Base-by-base conservation (phyloP, 2,113 vertebrate genomes). In the Perccottus glenii region DNA sequence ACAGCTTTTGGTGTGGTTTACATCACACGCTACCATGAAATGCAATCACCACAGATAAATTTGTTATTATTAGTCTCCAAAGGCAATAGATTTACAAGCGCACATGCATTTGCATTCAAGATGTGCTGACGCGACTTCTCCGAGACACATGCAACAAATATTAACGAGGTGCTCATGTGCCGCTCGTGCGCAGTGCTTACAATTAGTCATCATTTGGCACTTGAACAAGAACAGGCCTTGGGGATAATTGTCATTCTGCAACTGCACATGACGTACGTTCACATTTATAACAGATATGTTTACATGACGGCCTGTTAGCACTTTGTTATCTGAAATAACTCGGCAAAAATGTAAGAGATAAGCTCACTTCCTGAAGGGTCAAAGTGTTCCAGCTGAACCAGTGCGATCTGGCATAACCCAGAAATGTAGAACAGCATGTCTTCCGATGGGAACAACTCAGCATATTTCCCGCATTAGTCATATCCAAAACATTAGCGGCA, bases 1-100 rank as follows among this genome's bases (percentile, higher is more conserved):
- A 78, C 85, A 60, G 75, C 88, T 77, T 91, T 91, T 91, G 91
- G 85, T 92, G 91, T 89, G 91, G 90, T 91, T 83, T 62, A 85
- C 87, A 86, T 89, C 90, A 82, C 73, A 88, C 71, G 48, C 73
- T 52, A 16, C 62, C 77, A 76, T 89, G 82, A 85, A 86, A 85
- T 53, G 80, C 83, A 46, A 78, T 81, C 56, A 62, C 60, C 76
- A 62, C 49, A 88, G 85, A 91, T 90, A 79, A 57, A 89, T 89
- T 88, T 85, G 86, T 89, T 88, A 83, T 85, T 89, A 83, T 89
- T 90, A 88, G 83, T 82, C 77, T 86, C 72, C 43, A 62, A 76
- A 84, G 85, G 82, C 70, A 47, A 6, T 36, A 73, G 81, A 84
- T 90, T 88, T 86, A 85, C 75, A 78, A 61, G 78, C 73, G 40